Evolutionary conservation across 2,888 invertebrate genomes (phyloP).

Genomic region (Spatulosminthurus flaviceps): DNA sequence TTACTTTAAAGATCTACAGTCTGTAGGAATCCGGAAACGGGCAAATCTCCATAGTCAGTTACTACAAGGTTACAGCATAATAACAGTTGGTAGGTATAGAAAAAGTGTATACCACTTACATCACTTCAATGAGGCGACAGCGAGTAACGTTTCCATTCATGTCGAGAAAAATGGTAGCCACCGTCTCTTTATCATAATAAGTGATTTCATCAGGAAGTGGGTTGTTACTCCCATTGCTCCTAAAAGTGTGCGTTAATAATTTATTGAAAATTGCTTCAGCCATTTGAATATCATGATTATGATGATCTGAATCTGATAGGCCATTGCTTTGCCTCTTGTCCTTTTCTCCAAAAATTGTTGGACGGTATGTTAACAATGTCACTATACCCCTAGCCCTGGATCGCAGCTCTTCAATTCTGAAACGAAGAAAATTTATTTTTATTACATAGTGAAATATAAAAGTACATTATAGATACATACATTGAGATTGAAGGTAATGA

Average conservation of each 20-base stretch:
- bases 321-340: slow-evolving; percentile 8
- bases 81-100: too few species aligned
- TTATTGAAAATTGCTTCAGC: slow-evolving; percentile 39
- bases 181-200: slow-evolving; percentile 82
- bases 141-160: slow-evolving; percentile 56
- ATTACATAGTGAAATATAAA: too few species aligned
- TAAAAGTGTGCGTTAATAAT: slow-evolving; percentile 46
- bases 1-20: too few species aligned
- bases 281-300: slow-evolving; percentile 36
- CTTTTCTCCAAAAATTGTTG: slow-evolving; percentile 10
- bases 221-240: slow-evolving; percentile 22
- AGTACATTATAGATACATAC: too few species aligned
- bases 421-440: neutral
- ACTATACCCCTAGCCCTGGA: slow-evolving; percentile 40
- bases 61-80: too few species aligned
- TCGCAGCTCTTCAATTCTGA: slow-evolving; percentile 31
- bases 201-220: slow-evolving; percentile 66
- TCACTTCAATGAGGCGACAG: slow-evolving; percentile 86
- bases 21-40: too few species aligned
- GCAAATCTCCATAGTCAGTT: too few species aligned
- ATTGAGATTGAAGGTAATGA: too few species aligned
- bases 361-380: slow-evolving; percentile 33
- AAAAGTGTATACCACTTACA: slow-evolving; percentile 73
- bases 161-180: slow-evolving; percentile 75
- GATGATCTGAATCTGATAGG: slow-evolving; percentile 22